These are phyloP conservation scores for Rhipidura dahli DNA, from an alignment of 2,113 vertebrate genomes.

Conservation along the genomic window DNA sequence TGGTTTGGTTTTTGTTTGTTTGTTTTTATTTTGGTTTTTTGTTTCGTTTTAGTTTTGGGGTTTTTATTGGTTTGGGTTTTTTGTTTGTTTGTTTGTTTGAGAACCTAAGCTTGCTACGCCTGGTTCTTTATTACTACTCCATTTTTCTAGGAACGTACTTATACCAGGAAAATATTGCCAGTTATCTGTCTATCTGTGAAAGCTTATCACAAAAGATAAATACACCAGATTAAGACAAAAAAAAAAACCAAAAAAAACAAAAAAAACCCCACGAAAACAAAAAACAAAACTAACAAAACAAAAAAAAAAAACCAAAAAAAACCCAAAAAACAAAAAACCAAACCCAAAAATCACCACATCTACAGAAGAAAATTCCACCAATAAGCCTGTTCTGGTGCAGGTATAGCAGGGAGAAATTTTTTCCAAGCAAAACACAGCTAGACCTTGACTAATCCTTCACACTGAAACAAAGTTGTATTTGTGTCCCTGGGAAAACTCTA, in stretches of 20 bases:
- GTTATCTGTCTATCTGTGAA: not conserved
- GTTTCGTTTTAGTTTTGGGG: too few species aligned
- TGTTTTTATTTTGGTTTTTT: not conserved
- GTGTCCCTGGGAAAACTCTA: not conserved
- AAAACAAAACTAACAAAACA: too few species aligned
- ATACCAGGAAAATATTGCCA: not conserved
- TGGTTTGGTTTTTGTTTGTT: too few species aligned
- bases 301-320: too few species aligned
- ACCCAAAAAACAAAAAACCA: not conserved
- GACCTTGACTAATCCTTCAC: not conserved
- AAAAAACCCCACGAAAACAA: not conserved
- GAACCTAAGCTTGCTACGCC: not conserved
- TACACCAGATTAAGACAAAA: not conserved
- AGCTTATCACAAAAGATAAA: not conserved
- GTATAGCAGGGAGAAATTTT: not conserved
- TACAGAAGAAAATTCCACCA: not conserved
- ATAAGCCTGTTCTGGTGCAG: not conserved
- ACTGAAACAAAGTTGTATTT: not conserved
- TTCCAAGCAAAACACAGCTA: not conserved
- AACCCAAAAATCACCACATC: not conserved
- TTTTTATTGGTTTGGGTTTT: too few species aligned
- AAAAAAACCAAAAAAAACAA: not conserved
- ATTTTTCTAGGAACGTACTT: not conserved
- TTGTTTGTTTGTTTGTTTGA: not conserved
- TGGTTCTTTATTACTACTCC: not conserved